These are phyloP conservation scores for Drosophila testacea DNA, from an alignment of 2,888 invertebrate genomes.

Conservation along the genomic window DNA sequence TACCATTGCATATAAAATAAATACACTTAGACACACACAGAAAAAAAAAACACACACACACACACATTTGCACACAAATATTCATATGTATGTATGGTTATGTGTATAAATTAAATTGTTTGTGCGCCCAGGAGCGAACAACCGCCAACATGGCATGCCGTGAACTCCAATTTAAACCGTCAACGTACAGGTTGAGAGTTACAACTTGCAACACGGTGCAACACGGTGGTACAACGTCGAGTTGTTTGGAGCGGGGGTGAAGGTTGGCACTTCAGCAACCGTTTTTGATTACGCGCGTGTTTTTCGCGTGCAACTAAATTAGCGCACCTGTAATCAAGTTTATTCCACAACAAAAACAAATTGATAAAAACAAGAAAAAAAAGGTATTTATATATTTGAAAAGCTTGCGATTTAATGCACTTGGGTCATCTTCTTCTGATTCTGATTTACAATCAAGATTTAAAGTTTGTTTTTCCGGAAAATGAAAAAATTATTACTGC, in stretches of 20 bases:
- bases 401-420: slow-evolving; percentile 10
- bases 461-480: no score
- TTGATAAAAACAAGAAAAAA: neutral
- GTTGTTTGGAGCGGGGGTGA: neutral
- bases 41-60: slow-evolving; percentile 1
- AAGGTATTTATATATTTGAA: neutral
- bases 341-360: slow-evolving; percentile 41
- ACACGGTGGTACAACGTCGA: neutral
- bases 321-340: slow-evolving; percentile 77
- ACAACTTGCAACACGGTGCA: slow-evolving; percentile 19
- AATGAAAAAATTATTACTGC: slow-evolving; percentile 7
- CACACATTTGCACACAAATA: slow-evolving; percentile 16
- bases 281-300: slow-evolving; percentile 79
- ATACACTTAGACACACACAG: slow-evolving; percentile 23
- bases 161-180: slow-evolving; percentile 72
- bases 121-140: slow-evolving; percentile 62
- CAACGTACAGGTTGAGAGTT: slow-evolving; percentile 64
- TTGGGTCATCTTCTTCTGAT: neutral
- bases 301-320: slow-evolving; percentile 77
- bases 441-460: no score
- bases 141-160: slow-evolving; percentile 62
- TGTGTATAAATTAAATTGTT: slow-evolving; percentile 71
- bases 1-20: slow-evolving; percentile 57
- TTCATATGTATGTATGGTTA: slow-evolving; percentile 2
- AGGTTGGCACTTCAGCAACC: slow-evolving; percentile 63